These are phyloP conservation scores for Neosilurus hyrtlii DNA, from an alignment of 2,797 vertebrate genomes.

Conservation along the genomic window DNA sequence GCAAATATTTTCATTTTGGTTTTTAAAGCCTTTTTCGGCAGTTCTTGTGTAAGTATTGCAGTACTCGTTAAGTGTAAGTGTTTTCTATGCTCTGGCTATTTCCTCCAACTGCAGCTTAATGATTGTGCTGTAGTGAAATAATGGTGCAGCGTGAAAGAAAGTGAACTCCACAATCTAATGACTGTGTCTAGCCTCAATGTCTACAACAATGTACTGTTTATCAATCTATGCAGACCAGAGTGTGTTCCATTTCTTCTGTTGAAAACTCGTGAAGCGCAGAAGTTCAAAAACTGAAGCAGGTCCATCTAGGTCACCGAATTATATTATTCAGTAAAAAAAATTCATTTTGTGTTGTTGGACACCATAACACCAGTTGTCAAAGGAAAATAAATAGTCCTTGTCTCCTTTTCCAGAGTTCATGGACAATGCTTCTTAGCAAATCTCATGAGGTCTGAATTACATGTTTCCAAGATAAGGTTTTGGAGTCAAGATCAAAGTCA, in stretches of 20 bases:
- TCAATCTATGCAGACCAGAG: conserved; percentile 66
- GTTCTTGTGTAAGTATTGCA: conserved; percentile 4
- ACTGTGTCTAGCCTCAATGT: conserved; percentile 17
- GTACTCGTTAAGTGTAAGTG: neutral
- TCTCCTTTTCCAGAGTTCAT: conserved; percentile 18
- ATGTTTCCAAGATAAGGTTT: conserved; percentile 66
- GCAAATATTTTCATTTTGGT: neutral
- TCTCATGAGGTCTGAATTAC: conserved; percentile 58
- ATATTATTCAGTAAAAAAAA: conserved; percentile 21
- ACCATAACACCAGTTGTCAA: conserved; percentile 13
- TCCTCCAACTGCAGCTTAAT: conserved; percentile 16
- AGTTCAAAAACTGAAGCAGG: conserved; percentile 27
- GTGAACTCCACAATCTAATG: neutral
- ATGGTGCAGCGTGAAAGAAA: conserved; percentile 15
- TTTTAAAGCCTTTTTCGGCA: neutral
- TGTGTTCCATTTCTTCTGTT: conserved; percentile 58
- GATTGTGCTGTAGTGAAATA: conserved; percentile 20
- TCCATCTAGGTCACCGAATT: conserved; percentile 32
- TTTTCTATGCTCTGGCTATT: neutral
- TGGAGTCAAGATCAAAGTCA: conserved; percentile 68
- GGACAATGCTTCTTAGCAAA: conserved; percentile 51
- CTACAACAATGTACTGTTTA: conserved; percentile 74
- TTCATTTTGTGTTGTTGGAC: conserved; percentile 3
- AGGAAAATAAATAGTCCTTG: conserved; percentile 41
- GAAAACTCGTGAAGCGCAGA: conserved; percentile 53